phyloP scores from a whole-genome alignment of 2,888 invertebrate genomes.

The Drosophila neonasuta region DNA sequence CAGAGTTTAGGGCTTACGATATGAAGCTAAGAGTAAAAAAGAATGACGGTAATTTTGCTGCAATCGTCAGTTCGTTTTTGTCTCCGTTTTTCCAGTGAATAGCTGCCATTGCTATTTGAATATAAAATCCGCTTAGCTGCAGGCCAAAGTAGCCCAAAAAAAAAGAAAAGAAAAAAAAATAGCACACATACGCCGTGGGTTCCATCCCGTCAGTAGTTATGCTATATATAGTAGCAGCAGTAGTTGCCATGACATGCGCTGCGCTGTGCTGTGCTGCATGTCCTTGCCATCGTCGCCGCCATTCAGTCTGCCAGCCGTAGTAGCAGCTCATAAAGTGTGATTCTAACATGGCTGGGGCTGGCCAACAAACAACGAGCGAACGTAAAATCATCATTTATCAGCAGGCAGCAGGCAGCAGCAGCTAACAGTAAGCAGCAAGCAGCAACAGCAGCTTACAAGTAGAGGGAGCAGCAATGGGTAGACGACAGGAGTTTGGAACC shows the following conservation, averaged over 20 bases:
- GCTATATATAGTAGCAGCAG: constrained; percentile 2
- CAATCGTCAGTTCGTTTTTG: constrained; percentile 63
- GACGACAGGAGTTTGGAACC: constrained; percentile 28
- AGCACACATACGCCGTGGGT: constrained; percentile 48
- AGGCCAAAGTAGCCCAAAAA: constrained; percentile 42
- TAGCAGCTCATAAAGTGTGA: constrained; percentile 68
- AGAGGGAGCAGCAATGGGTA: constrained; percentile 1
- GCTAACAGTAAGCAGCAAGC: constrained; percentile 9
- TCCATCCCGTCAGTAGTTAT: constrained; percentile 11
- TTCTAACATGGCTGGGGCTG: constrained; percentile 55
- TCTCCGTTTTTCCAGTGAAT: constrained; percentile 21
- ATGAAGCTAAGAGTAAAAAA: constrained; percentile 34
- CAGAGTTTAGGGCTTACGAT: constrained; percentile 63
- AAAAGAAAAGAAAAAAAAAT: constrained; percentile 12
- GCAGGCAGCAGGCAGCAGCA: constrained; percentile 34
- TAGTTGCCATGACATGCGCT: constrained; percentile 18
- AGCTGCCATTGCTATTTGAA: constrained; percentile 53
- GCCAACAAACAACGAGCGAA: constrained; percentile 50
- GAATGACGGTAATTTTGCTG: constrained; percentile 53
- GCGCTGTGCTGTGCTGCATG: constrained; percentile 32
- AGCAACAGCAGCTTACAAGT: constrained; percentile 26
- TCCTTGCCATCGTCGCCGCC: constrained; percentile 56
- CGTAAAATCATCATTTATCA: constrained; percentile 72
- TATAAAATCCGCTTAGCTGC: constrained; percentile 68
- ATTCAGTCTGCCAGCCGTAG: constrained; percentile 43